phyloP scores from a whole-genome alignment of 2,888 invertebrate genomes.

The Lochmaea capreae region DNA sequence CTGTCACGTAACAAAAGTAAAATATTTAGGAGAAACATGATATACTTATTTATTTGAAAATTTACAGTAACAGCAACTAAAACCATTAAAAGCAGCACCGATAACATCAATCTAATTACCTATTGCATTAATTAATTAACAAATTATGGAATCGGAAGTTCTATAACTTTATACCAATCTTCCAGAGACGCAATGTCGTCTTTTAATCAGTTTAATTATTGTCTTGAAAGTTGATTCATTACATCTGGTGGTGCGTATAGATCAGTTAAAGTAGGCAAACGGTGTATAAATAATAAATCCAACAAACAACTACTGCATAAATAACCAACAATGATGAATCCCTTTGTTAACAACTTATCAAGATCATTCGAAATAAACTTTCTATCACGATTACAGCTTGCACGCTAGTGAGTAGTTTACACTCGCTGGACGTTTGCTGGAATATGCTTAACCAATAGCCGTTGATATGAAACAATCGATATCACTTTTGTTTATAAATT shows the following conservation, averaged over 20 bases:
- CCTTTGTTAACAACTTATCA: not conserved
- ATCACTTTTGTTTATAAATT: no score
- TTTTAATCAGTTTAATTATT: constrained; percentile 46
- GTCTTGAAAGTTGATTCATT: constrained; percentile 43
- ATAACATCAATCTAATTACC: constrained; percentile 15
- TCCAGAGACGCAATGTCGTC: constrained; percentile 35
- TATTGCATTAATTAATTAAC: constrained; percentile 15
- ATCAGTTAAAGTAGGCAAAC: not conserved
- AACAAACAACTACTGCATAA: not conserved
- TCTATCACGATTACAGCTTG: no score
- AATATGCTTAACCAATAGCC: no score
- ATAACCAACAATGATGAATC: not conserved
- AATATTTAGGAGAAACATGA: no score
- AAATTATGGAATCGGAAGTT: constrained; percentile 14
- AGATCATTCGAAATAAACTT: no score
- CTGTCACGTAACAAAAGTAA: no score
- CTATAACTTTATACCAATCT: constrained; percentile 12
- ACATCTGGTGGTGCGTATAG: constrained; percentile 12
- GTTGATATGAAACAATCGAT: no score
- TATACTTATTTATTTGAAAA: no score
- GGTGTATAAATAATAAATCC: not conserved
- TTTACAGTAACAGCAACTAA: no score
- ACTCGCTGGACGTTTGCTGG: no score
- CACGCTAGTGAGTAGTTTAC: no score
- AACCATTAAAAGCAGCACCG: not conserved